Evolutionary conservation across 2,113 vertebrate species (phyloP).

Genomic region (Piprites chloris): DNA sequence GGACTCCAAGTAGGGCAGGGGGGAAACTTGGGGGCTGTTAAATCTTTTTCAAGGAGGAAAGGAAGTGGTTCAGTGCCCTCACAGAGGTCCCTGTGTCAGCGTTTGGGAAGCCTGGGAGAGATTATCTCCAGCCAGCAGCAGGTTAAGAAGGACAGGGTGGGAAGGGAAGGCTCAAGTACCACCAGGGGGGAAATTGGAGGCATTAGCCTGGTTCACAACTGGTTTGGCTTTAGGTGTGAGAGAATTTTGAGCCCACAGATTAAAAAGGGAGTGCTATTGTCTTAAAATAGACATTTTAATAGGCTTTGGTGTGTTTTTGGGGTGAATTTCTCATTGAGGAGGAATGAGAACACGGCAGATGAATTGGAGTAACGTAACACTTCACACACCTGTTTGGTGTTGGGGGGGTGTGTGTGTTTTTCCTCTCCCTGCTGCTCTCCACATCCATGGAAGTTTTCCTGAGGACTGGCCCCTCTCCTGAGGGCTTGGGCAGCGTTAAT

Average conservation of each 20-base stretch:
- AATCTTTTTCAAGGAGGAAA: conserved; percentile 19
- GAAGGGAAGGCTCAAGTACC: background rate
- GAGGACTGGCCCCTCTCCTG: background rate
- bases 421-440: background rate
- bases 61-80: conserved; percentile 15
- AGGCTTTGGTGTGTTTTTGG: background rate
- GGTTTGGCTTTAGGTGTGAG: background rate
- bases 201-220: background rate
- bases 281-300: background rate
- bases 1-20: background rate
- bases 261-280: background rate
- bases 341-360: background rate
- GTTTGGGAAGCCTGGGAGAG: conserved; percentile 36
- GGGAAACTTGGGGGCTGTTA: conserved; percentile 23
- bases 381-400: background rate
- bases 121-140: conserved; percentile 44
- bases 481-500: background rate
- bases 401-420: background rate
- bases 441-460: fast-evolving
- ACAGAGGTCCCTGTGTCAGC: conserved; percentile 37
- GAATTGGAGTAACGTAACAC: background rate
- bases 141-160: background rate
- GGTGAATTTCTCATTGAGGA: background rate
- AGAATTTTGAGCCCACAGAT: background rate
- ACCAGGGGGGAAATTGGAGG: background rate